Conservation (phyloP, 2,113 vertebrate species). For the Bubo blakistoni region DNA sequence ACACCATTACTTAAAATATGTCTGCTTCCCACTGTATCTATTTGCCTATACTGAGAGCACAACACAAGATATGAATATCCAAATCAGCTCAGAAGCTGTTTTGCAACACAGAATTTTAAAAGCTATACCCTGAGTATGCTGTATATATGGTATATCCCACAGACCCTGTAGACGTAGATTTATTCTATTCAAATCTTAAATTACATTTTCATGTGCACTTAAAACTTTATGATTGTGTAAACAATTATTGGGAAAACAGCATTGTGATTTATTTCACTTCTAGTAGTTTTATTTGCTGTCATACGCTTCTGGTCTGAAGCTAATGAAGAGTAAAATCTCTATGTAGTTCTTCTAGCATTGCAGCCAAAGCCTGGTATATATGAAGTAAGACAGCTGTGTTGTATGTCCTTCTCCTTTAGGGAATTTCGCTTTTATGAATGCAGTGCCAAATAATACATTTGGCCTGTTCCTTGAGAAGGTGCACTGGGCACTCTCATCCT, state of each 20-base stretch:
- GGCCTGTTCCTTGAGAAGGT: background rate
- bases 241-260: background rate
- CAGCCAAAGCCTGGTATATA: background rate
- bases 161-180: background rate
- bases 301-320: background rate
- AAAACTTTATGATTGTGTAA: background rate
- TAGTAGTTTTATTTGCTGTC: background rate
- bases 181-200: background rate
- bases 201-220: background rate
- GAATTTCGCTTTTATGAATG: background rate
- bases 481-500: background rate
- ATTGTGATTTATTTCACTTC: background rate
- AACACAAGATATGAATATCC: background rate
- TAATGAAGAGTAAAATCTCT: background rate
- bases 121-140: background rate
- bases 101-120: background rate
- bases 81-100: background rate
- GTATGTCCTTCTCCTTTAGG: background rate
- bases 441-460: background rate
- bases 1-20: background rate
- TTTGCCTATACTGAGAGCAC: background rate
- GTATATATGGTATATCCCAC: background rate
- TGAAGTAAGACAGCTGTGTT: background rate
- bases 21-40: background rate
- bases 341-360: background rate